Base-by-base conservation (phyloP, 2,113 vertebrate species). In the Naja naja region DNA sequence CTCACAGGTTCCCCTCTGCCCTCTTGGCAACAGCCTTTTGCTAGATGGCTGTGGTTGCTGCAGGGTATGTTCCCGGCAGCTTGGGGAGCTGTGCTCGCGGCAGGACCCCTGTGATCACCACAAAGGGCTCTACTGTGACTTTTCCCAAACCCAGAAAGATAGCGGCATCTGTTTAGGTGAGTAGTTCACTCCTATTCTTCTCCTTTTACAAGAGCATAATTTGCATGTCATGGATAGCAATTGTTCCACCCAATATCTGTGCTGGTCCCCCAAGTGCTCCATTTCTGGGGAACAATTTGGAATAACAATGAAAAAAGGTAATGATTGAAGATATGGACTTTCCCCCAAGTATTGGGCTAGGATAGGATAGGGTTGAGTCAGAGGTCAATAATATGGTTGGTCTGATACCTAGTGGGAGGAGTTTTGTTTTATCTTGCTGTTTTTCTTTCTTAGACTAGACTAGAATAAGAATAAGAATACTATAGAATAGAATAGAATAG, bases 1-100 rank as follows among this genome's bases (percentile, higher is more conserved):
- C 12, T 88, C 95, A 0, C 97, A 97, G 53, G 34, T 95, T 0
- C 96, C 94, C 39, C 95, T 94, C 64, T 98, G 98, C 85, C 96
- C 97, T 0, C 56, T 92, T 0, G 98, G 98, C 81, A 98, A 96
- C 95, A 98, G 98, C 95, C 96, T 97, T 0, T 93, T 98, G 22
- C 94, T 97, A 96, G 98, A 98, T 23, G 97, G 95, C 93, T 98
- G 98, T n/a, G 98, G 98, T 10, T 98, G 98, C 96, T 98, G 98
- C 95, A 98, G 97, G 90, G 98, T 98, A 93, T 98, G 98, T 56
- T 97, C 98, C 94, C 81, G 69, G 95, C 98, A 98, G 96, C 95
- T 96, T 0, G 98, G 97, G 0, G 98, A 98, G 92, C 96, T 96
- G 89, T 98, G 98, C n/a, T 97, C 97, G 49, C 89, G 89, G 30